Conservation (phyloP, 2,113 vertebrate genomes). For the Tetrax tetrax region DNA sequence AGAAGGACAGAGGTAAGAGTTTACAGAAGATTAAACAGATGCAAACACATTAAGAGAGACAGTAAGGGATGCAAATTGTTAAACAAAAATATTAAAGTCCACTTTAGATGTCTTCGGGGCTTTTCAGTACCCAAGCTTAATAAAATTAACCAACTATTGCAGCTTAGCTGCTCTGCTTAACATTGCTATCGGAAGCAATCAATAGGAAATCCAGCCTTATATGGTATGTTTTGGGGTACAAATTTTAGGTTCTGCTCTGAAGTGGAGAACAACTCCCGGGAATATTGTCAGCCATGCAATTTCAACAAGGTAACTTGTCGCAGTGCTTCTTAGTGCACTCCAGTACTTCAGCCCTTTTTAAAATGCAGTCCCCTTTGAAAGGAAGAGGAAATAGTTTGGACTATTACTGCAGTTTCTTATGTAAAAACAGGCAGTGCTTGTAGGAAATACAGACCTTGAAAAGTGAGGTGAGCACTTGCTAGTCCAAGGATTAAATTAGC, state of each 20-base stretch:
- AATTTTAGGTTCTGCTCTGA: background rate
- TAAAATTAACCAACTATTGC: slow-evolving; percentile 50
- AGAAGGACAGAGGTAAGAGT: slow-evolving; percentile 29
- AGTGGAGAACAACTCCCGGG: background rate
- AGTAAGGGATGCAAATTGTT: slow-evolving; percentile 55
- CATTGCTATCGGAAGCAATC: slow-evolving; percentile 20
- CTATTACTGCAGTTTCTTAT: background rate
- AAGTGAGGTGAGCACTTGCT: background rate
- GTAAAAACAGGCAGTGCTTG: background rate
- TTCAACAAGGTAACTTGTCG: background rate
- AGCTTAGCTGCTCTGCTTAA: slow-evolving; percentile 7
- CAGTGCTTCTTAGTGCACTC: background rate
- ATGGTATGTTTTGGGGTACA: background rate
- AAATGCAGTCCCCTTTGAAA: background rate
- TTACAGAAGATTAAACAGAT: slow-evolving; percentile 63
- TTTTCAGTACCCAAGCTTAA: slow-evolving; percentile 46
- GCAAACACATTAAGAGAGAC: slow-evolving; percentile 46
- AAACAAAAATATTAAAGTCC: slow-evolving; percentile 57
- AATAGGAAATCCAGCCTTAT: background rate
- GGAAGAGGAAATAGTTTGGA: background rate
- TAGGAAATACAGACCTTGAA: background rate
- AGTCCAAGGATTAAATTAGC: background rate
- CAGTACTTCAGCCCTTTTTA: background rate
- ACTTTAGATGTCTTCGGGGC: slow-evolving; percentile 23
- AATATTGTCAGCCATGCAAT: background rate